Base-by-base conservation (phyloP, 2,888 invertebrate species). In the Eumerus sabulonum region DNA sequence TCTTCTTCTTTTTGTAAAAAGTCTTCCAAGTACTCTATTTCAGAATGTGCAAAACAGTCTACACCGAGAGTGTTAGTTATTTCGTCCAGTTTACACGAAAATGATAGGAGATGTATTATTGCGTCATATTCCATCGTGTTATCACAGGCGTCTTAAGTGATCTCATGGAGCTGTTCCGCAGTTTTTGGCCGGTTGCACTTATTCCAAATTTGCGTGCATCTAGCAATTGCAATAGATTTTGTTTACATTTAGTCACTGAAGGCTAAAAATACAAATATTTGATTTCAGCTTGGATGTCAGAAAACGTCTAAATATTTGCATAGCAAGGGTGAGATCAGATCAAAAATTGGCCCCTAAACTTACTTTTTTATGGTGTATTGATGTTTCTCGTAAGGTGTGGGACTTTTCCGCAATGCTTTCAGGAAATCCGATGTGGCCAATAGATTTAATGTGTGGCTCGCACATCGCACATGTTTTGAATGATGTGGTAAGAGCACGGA, bases 31-130 rank as follows among this genome's bases (percentile, higher is more conserved):
- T 68, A 64, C 13, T 48, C 16, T 1, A 12, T 35, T 56, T 42
- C 14, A 57, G 45, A 19, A 72, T 59, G n/a, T 17, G 44, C 50
- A 56, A 12, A 72, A 27, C 44, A 40, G 50, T 13, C 27, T 57
- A 19, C 48, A 66, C 9, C 67, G 27, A 27, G 27, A 27, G 27
- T 27, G 18, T 36, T 56, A 45, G 3, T 51, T 9, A 35, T 62
- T 36, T 50, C 62, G 56, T 9, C 56, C 50, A 19, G 56, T 74
- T n/a, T n/a, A n/a, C n/a, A n/a, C n/a, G n/a, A n/a, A 16, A 67
- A 27, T 14, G 5, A 12, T 12, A 74, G 17, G 7, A 73, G 16
- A 1, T 60, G 19, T 40, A 19, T 45, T 2, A 73, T 18, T 0
- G 62, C 40, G 40, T 68, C 62, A 56, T 47, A 76, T n/a, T n/a